phyloP scores from a whole-genome alignment of 2,888 invertebrate genomes.

The Cerceris rybyensis region DNA sequence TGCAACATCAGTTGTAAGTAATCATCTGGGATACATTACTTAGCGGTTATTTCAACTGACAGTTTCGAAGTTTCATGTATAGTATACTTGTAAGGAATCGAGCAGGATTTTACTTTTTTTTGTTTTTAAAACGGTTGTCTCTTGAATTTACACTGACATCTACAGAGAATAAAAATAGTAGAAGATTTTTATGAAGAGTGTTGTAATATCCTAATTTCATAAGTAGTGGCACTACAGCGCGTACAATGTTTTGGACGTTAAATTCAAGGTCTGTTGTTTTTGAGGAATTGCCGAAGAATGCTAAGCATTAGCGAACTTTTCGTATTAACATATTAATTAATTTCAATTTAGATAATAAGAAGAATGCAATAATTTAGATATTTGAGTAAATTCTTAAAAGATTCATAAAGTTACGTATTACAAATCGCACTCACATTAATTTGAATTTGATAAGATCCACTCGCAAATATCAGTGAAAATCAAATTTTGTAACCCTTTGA shows the following conservation, averaged over 20 bases:
- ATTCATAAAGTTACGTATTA: too few relatives aligned
- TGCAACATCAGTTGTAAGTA: constrained; percentile 66
- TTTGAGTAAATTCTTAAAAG: too few relatives aligned
- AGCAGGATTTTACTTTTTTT: constrained; percentile 11
- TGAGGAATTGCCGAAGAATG: not conserved
- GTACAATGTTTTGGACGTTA: not conserved
- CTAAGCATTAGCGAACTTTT: not conserved
- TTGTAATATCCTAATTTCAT: too few relatives aligned
- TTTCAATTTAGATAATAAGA: not conserved
- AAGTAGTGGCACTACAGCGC: not conserved
- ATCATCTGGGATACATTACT: constrained; percentile 11
- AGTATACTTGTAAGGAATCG: constrained; percentile 10
- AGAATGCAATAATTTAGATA: too few relatives aligned
- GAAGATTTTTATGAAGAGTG: too few relatives aligned
- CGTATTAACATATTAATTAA: not conserved
- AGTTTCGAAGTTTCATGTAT: not conserved
- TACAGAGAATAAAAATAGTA: not conserved
- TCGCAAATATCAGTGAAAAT: too few relatives aligned
- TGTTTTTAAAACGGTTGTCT: not conserved
- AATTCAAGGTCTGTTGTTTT: constrained; percentile 3
- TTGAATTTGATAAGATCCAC: too few relatives aligned
- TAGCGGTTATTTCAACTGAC: constrained; percentile 14
- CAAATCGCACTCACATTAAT: too few relatives aligned
- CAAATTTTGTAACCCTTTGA: too few relatives aligned
- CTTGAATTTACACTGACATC: not conserved